These are phyloP conservation scores for Hirudinaria manillensis DNA, from an alignment of 2,888 invertebrate genomes.

Conservation along the genomic window DNA sequence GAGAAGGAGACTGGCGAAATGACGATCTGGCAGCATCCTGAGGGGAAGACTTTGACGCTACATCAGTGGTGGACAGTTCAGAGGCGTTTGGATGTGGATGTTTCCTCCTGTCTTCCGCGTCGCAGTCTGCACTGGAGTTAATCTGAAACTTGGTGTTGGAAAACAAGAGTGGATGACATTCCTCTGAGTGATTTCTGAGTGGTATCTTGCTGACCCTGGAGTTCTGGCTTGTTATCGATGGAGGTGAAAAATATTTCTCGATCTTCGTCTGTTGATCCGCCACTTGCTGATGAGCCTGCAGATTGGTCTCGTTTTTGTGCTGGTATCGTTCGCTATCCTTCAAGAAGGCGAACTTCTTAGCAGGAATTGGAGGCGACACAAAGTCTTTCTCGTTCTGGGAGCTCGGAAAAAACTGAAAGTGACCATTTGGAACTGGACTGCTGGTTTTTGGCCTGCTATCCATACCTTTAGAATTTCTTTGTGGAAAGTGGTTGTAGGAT, in stretches of 20 bases:
- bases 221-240: not conserved
- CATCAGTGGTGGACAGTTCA: not conserved
- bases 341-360: not conserved
- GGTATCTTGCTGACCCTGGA: constrained; percentile 5
- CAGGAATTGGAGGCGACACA: constrained; percentile 19
- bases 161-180: not conserved
- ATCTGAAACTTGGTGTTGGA: not conserved
- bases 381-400: constrained; percentile 5
- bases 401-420: constrained; percentile 8
- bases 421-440: not conserved
- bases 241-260: constrained; percentile 6
- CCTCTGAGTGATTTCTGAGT: not conserved
- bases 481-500: constrained; percentile 10
- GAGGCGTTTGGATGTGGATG: not conserved
- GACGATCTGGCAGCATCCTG: not conserved
- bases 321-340: not conserved
- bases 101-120: not conserved
- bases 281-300: not conserved
- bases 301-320: not conserved
- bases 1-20: not conserved
- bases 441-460: not conserved
- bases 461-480: not conserved
- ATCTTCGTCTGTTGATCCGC: not conserved
- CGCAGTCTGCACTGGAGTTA: not conserved
- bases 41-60: not conserved